Evolutionary conservation across 2,888 invertebrate species (phyloP).

Genomic region (Tenthredo notha): DNA sequence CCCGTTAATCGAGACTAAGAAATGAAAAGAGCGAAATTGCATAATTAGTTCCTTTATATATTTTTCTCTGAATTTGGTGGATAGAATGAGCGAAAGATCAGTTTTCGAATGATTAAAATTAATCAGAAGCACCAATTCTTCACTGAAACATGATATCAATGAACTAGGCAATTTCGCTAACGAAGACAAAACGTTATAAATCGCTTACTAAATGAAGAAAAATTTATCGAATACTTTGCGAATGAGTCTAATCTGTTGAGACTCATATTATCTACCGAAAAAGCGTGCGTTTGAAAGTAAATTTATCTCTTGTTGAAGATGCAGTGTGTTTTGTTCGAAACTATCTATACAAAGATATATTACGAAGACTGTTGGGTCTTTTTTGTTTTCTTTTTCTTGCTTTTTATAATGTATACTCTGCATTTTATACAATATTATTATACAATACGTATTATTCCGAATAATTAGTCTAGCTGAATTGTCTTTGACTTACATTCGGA

Average conservation of each 20-base stretch:
- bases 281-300: slow-evolving; percentile 1
- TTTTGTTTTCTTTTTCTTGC: background rate
- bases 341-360: background rate
- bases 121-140: no score
- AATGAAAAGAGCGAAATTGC: slow-evolving; percentile 51
- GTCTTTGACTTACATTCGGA: no score
- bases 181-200: background rate
- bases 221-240: background rate
- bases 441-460: no score
- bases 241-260: background rate
- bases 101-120: no score
- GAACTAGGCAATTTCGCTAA: no score
- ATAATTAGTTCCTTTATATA: no score
- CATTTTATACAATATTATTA: slow-evolving; percentile 7
- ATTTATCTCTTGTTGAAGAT: background rate
- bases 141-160: no score
- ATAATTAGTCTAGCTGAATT: no score
- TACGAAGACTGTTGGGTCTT: background rate
- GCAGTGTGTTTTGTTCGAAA: background rate
- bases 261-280: background rate
- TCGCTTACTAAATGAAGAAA: background rate
- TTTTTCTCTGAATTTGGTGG: no score
- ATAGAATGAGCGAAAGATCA: no score
- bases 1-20: slow-evolving; percentile 79
- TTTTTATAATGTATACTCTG: slow-evolving; percentile 16